Evolutionary conservation across 2,113 vertebrate genomes (phyloP).

Genomic region (Myodes glareolus): DNA sequence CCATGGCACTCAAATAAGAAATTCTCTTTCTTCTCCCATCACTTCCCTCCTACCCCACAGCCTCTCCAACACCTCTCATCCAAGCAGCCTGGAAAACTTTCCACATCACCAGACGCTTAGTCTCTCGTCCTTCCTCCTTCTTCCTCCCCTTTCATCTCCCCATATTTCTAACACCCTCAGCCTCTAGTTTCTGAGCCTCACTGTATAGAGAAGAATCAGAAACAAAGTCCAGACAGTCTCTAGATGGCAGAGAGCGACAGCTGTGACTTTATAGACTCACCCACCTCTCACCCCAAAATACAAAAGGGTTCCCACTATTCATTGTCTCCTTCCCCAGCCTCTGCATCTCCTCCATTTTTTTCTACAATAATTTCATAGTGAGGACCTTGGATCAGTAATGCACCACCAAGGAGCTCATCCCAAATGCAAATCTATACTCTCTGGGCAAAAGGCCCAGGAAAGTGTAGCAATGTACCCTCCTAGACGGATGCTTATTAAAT

Average conservation of each 20-base stretch:
- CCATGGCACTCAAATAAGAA: not conserved
- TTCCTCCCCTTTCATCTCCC: not conserved
- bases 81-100: not conserved
- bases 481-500: not conserved
- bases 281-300: not conserved
- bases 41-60: not conserved
- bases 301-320: not conserved
- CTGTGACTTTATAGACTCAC: not conserved
- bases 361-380: conserved; percentile 6
- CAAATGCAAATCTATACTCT: not conserved
- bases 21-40: conserved; percentile 24
- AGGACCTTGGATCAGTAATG: not conserved
- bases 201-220: not conserved
- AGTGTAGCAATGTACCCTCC: not conserved
- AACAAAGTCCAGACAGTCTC: not conserved
- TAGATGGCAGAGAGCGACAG: not conserved
- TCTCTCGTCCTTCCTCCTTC: not conserved
- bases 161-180: not conserved
- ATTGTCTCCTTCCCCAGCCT: not conserved
- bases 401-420: not conserved
- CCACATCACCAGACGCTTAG: not conserved
- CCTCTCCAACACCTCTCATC: not conserved
- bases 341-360: not conserved
- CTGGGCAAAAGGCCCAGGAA: not conserved
- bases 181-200: not conserved